Evolutionary conservation across 2,113 vertebrate genomes (phyloP).

Genomic region (Lota lota): DNA sequence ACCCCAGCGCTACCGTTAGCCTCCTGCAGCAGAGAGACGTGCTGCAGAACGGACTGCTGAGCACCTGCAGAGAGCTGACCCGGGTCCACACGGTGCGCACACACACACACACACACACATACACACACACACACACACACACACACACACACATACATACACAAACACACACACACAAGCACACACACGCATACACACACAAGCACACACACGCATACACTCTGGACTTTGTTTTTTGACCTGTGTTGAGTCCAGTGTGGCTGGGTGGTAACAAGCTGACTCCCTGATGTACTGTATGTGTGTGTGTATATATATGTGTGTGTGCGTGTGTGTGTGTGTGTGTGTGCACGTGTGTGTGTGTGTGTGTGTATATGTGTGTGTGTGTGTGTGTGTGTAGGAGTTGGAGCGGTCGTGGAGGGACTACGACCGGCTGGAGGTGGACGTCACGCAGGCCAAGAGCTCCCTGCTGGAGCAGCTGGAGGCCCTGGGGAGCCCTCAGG

Average conservation of each 20-base stretch:
- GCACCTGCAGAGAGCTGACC: slow-evolving; percentile 90
- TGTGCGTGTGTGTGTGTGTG: neutral
- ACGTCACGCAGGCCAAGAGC: slow-evolving; percentile 82
- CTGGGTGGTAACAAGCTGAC: no score
- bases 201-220: slow-evolving; percentile 8
- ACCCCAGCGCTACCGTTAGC: slow-evolving; percentile 77
- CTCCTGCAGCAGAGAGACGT: slow-evolving; percentile 91
- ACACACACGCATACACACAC: no score
- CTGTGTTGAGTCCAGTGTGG: no score
- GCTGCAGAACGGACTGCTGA: slow-evolving; percentile 89
- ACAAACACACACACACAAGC: no score
- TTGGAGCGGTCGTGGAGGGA: slow-evolving; percentile 89
- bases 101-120: neutral
- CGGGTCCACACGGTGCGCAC: slow-evolving; percentile 81
- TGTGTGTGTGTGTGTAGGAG: slow-evolving; percentile 71
- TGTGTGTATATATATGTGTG: neutral
- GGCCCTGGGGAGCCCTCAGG: slow-evolving; percentile 82
- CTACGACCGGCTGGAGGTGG: slow-evolving; percentile 84
- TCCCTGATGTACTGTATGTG: neutral
- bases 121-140: neutral
- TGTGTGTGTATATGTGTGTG: neutral
- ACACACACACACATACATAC: no score
- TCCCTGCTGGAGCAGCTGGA: slow-evolving; percentile 90
- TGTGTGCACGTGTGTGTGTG: neutral
- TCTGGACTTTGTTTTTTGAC: no score